Conservation (phyloP, 2,113 vertebrate species). For the Empidonax traillii region DNA sequence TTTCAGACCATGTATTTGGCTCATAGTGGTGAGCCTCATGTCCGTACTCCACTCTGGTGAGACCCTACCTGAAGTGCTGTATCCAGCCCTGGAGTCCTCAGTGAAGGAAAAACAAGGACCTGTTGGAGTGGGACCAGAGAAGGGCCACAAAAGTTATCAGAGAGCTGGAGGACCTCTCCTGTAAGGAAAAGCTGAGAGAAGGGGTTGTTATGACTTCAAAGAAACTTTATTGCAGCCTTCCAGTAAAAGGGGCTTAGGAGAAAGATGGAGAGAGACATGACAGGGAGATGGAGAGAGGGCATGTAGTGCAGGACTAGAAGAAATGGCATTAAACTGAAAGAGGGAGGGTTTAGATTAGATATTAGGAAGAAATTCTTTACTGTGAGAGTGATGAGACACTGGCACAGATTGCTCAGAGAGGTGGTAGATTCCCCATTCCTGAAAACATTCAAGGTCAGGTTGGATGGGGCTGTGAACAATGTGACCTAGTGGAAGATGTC, state of each 20-base stretch:
- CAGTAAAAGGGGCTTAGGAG: background rate
- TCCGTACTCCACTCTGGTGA: background rate
- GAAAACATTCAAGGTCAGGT: background rate
- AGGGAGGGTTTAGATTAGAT: background rate
- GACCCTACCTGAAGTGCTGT: rapidly evolving
- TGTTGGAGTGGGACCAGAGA: background rate
- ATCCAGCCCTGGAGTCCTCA: background rate
- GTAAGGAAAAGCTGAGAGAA: background rate
- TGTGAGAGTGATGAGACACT: background rate
- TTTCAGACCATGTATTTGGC: background rate
- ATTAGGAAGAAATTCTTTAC: background rate
- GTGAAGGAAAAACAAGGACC: rapidly evolving
- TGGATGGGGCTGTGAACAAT: background rate
- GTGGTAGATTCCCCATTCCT: background rate
- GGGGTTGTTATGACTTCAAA: background rate
- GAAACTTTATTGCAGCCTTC: background rate
- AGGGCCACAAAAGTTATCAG: background rate
- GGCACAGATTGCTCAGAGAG: background rate
- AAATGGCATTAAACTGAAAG: background rate
- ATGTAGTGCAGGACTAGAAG: background rate
- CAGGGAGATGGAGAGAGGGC: background rate
- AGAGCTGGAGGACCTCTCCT: background rate
- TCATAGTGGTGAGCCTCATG: background rate
- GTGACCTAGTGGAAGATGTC: background rate
- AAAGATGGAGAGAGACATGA: background rate